These are phyloP conservation scores for Agonopterix alstromeriana DNA, from an alignment of 2,888 invertebrate genomes.

Conservation along the genomic window DNA sequence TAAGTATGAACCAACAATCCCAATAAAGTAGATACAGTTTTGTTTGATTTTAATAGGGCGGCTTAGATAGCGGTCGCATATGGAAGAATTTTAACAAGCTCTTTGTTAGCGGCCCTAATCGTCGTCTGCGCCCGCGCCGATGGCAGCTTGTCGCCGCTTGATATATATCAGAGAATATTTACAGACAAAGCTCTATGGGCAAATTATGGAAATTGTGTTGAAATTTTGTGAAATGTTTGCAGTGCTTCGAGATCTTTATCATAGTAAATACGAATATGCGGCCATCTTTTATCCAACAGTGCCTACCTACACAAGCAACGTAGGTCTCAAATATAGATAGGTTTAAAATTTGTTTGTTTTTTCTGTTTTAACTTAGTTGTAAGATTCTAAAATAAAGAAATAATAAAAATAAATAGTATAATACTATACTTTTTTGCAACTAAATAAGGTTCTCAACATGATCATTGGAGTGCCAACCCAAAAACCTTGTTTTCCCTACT, in stretches of 20 bases:
- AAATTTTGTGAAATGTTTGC: neutral
- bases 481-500: no score
- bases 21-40: slow-evolving; percentile 22
- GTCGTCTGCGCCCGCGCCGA: slow-evolving; percentile 14
- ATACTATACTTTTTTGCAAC: no score
- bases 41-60: slow-evolving; percentile 52
- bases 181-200: slow-evolving; percentile 1
- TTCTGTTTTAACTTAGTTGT: no score
- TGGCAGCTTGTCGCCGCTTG: slow-evolving; percentile 1
- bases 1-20: slow-evolving; percentile 9
- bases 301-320: no score
- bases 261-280: no score
- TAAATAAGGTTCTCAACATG: no score
- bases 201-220: slow-evolving; percentile 6
- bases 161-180: slow-evolving; percentile 6
- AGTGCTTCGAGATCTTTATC: neutral
- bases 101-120: slow-evolving; percentile 50
- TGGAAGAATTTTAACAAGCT: slow-evolving; percentile 69
- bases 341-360: no score
- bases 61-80: slow-evolving; percentile 33
- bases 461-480: no score
- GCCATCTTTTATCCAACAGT: no score
- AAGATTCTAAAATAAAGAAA: no score
- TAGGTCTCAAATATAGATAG: no score
- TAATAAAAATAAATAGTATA: no score